Conservation (phyloP, 2,797 vertebrate genomes). For the Myioborus miniatus region DNA sequence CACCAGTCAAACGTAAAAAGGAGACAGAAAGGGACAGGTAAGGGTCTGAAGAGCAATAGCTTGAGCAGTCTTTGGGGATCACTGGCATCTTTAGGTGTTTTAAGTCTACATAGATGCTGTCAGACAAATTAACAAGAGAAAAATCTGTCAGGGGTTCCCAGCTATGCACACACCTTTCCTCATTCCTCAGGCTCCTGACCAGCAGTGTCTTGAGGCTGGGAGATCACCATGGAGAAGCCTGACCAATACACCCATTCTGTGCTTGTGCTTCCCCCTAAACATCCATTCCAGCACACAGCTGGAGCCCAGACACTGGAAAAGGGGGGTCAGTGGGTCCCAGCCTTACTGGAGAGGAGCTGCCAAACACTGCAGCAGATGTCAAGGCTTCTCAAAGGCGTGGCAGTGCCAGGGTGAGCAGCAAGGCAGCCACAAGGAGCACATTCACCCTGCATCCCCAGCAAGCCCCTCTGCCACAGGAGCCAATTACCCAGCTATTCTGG, state of each 20-base stretch:
- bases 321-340: not conserved
- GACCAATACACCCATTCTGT: not conserved
- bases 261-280: not conserved
- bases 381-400: not conserved
- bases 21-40: not conserved
- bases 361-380: not conserved
- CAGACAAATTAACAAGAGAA: not conserved
- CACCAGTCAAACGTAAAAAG: not conserved
- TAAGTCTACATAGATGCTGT: fast-evolving
- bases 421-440: not conserved
- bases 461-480: not conserved
- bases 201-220: not conserved
- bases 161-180: not conserved
- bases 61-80: not conserved
- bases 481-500: fast-evolving
- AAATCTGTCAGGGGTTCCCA: not conserved
- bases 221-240: not conserved
- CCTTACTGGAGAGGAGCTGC: not conserved
- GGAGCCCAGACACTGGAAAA: not conserved
- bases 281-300: not conserved
- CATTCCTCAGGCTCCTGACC: not conserved
- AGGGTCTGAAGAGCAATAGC: not conserved
- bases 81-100: not conserved
- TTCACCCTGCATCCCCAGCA: not conserved
- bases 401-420: not conserved